phyloP scores from a whole-genome alignment of 2,113 vertebrate genomes.

The Catharus fuscescens region DNA sequence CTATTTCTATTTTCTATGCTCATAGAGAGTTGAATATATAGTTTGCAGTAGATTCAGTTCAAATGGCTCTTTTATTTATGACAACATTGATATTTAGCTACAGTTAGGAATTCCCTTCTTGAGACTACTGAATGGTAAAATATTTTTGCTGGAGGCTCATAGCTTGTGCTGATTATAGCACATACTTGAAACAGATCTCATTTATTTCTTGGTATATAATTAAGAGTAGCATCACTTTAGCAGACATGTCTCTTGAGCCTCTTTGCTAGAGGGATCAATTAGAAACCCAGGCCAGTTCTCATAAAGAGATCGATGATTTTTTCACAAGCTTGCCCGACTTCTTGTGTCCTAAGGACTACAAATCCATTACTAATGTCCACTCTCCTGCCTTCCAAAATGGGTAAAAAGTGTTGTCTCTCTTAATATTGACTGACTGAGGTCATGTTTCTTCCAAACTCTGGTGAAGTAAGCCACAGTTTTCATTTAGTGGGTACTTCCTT shows the following conservation, averaged over 20 bases:
- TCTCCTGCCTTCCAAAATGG: not conserved
- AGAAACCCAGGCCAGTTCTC: not conserved
- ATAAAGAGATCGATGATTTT: not conserved
- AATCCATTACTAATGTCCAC: not conserved
- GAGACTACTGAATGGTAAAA: not conserved
- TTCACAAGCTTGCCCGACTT: not conserved
- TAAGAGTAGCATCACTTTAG: not conserved
- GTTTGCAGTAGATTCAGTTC: not conserved
- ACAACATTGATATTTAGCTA: not conserved
- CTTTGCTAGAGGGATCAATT: not conserved
- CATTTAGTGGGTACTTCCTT: not conserved
- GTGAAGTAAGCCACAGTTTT: not conserved
- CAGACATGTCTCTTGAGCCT: not conserved
- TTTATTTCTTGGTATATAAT: not conserved
- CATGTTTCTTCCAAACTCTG: accelerated
- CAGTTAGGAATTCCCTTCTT: not conserved
- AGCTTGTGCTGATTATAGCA: not conserved
- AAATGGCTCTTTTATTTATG: not conserved
- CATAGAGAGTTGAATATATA: not conserved
- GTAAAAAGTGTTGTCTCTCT: not conserved
- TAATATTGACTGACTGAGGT: not conserved
- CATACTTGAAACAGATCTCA: not conserved
- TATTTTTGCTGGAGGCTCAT: not conserved
- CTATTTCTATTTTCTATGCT: not conserved
- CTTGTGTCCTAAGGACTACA: not conserved